Percentiles rank a stretch among this genome's conserved stretches.
phyloP scores from a whole-genome alignment of 2,888 invertebrate genomes.

The Mesorhabditis belari region DNA sequence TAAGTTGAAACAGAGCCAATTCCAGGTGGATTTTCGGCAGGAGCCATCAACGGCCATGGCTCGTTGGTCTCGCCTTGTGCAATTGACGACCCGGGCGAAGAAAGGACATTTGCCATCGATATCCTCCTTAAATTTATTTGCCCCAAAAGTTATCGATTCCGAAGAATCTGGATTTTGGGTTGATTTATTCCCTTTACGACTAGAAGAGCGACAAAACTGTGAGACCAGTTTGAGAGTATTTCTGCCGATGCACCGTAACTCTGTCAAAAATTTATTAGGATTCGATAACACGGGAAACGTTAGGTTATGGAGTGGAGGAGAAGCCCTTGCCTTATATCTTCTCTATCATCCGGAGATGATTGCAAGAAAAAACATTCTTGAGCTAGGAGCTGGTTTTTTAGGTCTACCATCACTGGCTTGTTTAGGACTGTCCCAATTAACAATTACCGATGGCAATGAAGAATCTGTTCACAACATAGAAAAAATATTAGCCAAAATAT shows the following conservation, averaged over 20 bases:
- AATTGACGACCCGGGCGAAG: not conserved
- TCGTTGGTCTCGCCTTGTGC: not conserved
- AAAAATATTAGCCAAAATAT: no score
- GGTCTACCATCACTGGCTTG: conserved; percentile 11
- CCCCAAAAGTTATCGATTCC: conserved; percentile 4
- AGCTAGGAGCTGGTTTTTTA: conserved; percentile 29
- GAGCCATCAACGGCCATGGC: no score
- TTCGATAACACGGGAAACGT: conserved; percentile 38
- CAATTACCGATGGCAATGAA: conserved; percentile 28
- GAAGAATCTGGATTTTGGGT: not conserved
- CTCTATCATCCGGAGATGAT: not conserved
- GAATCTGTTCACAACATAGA: conserved; percentile 11
- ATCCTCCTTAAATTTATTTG: not conserved
- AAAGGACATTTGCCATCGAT: not conserved
- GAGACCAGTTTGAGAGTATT: no score
- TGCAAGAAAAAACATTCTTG: conserved; percentile 12
- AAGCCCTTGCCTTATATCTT: conserved; percentile 17
- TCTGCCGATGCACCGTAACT: not conserved
- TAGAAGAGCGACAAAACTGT: no score
- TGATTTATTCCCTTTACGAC: no score
- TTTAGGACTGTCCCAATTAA: conserved; percentile 11
- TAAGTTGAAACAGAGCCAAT: no score
- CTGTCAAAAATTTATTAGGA: conserved; percentile 8
- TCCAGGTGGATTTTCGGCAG: not conserved
- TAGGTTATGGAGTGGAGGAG: conserved; percentile 32